Base-by-base conservation (phyloP, 2,797 vertebrate species). In the Mallotus villosus region DNA sequence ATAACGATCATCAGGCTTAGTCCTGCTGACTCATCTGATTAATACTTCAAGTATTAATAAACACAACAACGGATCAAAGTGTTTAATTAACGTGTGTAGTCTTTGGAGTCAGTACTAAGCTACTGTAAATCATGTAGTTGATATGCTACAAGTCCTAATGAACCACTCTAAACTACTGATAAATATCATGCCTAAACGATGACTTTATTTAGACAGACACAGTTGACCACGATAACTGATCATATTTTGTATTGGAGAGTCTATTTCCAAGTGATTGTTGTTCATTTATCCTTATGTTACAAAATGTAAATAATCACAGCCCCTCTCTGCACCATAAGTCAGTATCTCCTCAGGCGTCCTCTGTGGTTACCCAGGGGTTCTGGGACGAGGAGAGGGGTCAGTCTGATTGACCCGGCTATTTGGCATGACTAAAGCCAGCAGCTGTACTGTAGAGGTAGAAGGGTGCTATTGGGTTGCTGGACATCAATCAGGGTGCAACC, bases 401-500 rank as follows among this genome's bases (percentile, higher is more conserved):
- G 83, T 82, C 80, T 89, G 87, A 92, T 87, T 91, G 90, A 93
- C 91, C 89, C 68, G 82, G 81, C 81, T 88, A 74, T 82, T 80
- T 70, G 78, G 84, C 83, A 84, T 90, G 89, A 90, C 87, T 90
- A 89, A 92, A 87, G 87, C 89, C 88, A 92, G 90, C 90, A 92
- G 91, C 90, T 94, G 92, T 85, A 83, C 81, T 85, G 82, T 81
- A 84, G 86, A 76, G 88, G 82, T 85, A 87, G 82, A 81, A 81
- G 83, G 84, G 82, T 82, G 89, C 90, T 93, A 90, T 91, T 89
- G 84, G 84, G 86, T 91, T 90, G 92, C 91, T 78, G 89, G 86
- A 91, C 91, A 92, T 93, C 91, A 93, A 91, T 92, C 90, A 93
- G 88, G 81, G 86, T 81, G 87, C 77, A 87, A 86, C 89, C 81